Percentiles rank a stretch among this genome's conserved stretches.
Conservation (phyloP, 2,113 vertebrate species). For the Perognathus longimembris region DNA sequence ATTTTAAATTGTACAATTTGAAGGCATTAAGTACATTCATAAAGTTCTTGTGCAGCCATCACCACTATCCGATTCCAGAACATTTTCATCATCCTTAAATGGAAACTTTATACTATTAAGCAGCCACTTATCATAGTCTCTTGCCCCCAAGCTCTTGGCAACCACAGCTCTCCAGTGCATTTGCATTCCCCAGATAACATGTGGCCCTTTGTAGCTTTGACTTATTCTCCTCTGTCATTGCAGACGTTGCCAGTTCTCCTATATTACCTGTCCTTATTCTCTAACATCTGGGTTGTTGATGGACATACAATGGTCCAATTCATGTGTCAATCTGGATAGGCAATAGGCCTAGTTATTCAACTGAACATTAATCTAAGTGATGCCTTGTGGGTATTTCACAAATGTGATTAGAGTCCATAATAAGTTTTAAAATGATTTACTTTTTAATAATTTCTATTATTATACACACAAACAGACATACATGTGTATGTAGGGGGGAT, state of each 20-base stretch:
- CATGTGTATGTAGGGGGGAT: no score
- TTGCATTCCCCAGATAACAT: neutral
- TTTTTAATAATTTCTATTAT: no score
- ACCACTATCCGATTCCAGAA: neutral
- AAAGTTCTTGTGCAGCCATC: neutral
- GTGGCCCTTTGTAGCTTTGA: neutral
- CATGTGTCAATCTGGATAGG: neutral
- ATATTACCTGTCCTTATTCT: neutral
- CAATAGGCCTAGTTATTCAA: neutral
- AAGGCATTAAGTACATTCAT: neutral
- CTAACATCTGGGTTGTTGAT: neutral
- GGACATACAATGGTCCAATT: neutral
- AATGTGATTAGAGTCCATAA: conserved; percentile 6
- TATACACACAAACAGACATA: no score
- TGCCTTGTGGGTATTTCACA: neutral
- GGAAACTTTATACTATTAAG: neutral
- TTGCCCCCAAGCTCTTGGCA: neutral
- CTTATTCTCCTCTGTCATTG: neutral
- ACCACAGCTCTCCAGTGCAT: neutral
- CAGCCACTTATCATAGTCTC: neutral
- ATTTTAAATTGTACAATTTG: neutral
- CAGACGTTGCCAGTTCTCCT: neutral
- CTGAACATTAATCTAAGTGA: neutral
- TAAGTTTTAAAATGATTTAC: neutral
- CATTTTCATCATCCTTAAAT: neutral